Evolutionary conservation across 2,797 vertebrate genomes (phyloP), one percentile per base, ranked within the genome.

Genomic region (Poeciliopsis paucimaculata): DNA sequence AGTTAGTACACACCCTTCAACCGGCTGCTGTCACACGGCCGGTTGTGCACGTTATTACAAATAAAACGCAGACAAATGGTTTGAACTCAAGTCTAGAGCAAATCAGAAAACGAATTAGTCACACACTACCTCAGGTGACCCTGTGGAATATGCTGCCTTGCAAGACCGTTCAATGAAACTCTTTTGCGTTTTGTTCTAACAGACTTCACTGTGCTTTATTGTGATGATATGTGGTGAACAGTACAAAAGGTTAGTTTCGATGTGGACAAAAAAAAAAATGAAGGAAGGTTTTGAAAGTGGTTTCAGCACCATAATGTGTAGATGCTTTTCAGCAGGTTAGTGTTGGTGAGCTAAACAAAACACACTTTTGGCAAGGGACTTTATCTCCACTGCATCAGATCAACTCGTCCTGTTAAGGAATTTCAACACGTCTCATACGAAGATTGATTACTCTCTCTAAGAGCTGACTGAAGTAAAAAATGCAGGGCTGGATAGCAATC

Each of bases 1-100:
- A 77, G 81, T 78, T 41, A 72, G 46, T 71, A 82, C 90, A 91
- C 92, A 84, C 88, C 91, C 82, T 85, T 36, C 9, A 13, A 70
- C 1, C 18, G 18, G 72, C 26, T 57, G 66, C 73, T 77, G 73
- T 85, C 73, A 71, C 73, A 47, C 23, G 47, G 20, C 41, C 46
- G 62, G 12, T 74, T 78, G 5, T 64, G 23, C 28, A 51, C n/a
- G 4, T 81, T 80, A 76, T 86, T 68, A 47, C 74, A 73, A 78
- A 80, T 6, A 6, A 53, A 73, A 53, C 18, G 18, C 68, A 83
- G 77, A 76, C 4, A 39, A 78, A 84, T 72, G 5, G 39, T 34
- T 26, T 15, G 60, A 5, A 34, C 62, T 62, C 49, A 41, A 80
- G 66, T 72, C 23, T 2, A 1, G 11, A 26, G 13, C 28, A 51